Evolutionary conservation across 2,113 vertebrate genomes (phyloP).

Genomic region (Muntiacus muntjak): DNA sequence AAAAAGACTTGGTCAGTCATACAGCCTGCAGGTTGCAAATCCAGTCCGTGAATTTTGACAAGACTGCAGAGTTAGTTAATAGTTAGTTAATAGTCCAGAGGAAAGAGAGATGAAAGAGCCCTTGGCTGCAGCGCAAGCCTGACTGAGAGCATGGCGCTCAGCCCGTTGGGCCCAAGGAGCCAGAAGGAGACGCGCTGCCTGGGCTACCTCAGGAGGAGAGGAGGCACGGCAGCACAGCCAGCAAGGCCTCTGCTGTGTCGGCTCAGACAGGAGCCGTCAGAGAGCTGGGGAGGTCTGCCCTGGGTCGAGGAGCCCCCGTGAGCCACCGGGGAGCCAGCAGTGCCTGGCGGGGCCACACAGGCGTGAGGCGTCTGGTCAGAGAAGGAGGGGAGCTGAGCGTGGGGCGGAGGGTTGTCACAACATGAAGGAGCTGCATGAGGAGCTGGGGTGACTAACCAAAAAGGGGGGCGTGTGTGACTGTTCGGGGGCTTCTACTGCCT

Average conservation of each 20-base stretch:
- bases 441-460: rapidly evolving
- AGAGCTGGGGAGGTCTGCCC: rapidly evolving
- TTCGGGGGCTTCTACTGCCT: too few relatives aligned
- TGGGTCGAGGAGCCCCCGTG: rapidly evolving
- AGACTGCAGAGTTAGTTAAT: too few relatives aligned
- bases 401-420: rapidly evolving
- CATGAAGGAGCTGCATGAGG: background rate
- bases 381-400: rapidly evolving
- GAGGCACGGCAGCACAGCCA: rapidly evolving
- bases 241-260: rapidly evolving
- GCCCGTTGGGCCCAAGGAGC: background rate
- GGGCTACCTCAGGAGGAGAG: rapidly evolving
- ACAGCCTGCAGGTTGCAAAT: background rate
- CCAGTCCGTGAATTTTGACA: background rate
- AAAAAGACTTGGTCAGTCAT: background rate
- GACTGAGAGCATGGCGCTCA: rapidly evolving
- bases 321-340: rapidly evolving
- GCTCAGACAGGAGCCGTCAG: rapidly evolving
- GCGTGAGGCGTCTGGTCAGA: rapidly evolving
- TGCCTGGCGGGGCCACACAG: rapidly evolving
- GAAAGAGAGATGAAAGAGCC: background rate
- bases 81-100: background rate
- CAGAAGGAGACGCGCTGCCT: rapidly evolving
- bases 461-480: rapidly evolving
- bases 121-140: rapidly evolving